A percentile compares a stretch with the other conserved stretches of the same genome.
Evolutionary conservation across 2,113 vertebrate species (phyloP).

Genomic region (Colaptes auratus): DNA sequence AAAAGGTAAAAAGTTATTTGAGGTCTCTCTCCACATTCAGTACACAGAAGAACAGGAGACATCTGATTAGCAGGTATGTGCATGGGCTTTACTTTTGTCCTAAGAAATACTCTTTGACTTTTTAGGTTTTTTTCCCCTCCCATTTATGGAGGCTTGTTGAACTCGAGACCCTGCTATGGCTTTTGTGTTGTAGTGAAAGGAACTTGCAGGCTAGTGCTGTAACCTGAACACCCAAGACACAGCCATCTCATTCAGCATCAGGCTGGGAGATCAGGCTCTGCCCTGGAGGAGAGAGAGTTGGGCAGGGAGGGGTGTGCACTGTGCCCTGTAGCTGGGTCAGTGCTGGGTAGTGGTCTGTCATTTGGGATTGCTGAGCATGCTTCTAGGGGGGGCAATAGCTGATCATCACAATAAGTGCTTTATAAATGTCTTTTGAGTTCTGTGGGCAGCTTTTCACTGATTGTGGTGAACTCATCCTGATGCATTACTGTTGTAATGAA

Average conservation of each 20-base stretch:
- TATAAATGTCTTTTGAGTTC: not conserved
- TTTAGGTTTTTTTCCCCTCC: rapidly evolving
- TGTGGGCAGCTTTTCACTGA: not conserved
- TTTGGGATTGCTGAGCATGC: not conserved
- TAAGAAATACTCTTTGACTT: not conserved
- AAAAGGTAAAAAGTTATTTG: not conserved
- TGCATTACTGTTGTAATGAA: not conserved
- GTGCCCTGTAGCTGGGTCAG: rapidly evolving
- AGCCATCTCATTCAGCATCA: not conserved
- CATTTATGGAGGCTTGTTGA: not conserved
- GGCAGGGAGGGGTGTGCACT: rapidly evolving
- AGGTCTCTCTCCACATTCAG: not conserved
- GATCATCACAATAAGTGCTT: rapidly evolving
- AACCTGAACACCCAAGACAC: not conserved
- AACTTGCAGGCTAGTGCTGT: not conserved
- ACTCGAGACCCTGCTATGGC: not conserved
- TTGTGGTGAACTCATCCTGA: not conserved
- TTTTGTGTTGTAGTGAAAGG: not conserved
- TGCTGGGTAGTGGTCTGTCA: not conserved
- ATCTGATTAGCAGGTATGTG: not conserved
- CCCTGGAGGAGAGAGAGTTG: not conserved
- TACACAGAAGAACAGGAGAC: not conserved
- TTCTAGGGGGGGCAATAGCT: not conserved
- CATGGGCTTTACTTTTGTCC: not conserved
- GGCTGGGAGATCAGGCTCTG: rapidly evolving